A percentile compares a stretch with the other conserved stretches of the same genome.
phyloP scores from a whole-genome alignment of 1,140 invertebrate genomes.

The Acromyrmex heyeri region DNA sequence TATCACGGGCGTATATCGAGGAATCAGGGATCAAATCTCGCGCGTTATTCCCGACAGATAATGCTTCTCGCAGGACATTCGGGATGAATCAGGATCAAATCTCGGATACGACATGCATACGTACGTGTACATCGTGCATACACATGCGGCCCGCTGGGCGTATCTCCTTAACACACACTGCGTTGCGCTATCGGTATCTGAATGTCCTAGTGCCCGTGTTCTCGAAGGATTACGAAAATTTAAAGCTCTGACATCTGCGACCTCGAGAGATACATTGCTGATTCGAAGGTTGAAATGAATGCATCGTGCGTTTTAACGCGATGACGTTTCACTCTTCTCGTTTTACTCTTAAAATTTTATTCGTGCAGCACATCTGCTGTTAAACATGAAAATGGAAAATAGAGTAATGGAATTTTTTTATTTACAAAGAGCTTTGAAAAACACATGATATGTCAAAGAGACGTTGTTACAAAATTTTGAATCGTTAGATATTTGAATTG shows the following conservation, averaged over 20 bases:
- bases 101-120: constrained; percentile 25
- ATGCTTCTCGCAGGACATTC: constrained; percentile 70
- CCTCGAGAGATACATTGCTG: constrained; percentile 28
- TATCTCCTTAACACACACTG: constrained; percentile 71
- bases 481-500: constrained; percentile 2
- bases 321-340: background rate
- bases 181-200: constrained; percentile 68
- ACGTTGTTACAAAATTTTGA: background rate
- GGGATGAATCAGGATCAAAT: constrained; percentile 64
- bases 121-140: background rate
- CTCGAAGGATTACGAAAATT: constrained; percentile 73
- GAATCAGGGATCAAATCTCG: constrained; percentile 73
- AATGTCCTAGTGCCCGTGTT: constrained; percentile 63
- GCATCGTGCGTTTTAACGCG: constrained; percentile 4
- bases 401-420: constrained; percentile 2
- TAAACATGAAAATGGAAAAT: background rate
- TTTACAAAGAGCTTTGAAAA: background rate
- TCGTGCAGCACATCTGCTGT: background rate
- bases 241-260: constrained; percentile 62
- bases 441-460: background rate
- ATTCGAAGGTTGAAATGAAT: background rate
- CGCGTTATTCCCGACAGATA: constrained; percentile 71
- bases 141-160: constrained; percentile 51
- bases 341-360: background rate
- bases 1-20: constrained; percentile 65